Evolutionary conservation across 64 coral and sea anemone species (phyloP).

Genomic region (Cladopsammia gracilis): DNA sequence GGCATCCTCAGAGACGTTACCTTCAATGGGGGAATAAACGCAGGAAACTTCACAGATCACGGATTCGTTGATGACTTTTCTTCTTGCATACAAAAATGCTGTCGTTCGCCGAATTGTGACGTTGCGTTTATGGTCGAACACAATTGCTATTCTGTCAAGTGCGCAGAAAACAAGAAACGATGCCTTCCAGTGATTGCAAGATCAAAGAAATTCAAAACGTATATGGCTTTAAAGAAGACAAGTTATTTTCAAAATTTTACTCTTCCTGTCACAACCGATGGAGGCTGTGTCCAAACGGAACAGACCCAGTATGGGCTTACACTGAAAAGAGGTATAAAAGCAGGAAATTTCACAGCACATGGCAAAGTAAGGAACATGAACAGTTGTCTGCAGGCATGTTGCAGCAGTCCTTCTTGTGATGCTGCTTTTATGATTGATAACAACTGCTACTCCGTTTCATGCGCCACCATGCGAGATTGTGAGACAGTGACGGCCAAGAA

Average conservation of each 20-base stretch:
- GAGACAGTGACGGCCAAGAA: conserved; percentile 51
- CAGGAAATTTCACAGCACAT: conserved; percentile 81
- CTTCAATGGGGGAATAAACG: conserved; percentile 74
- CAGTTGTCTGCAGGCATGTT: conserved; percentile 69
- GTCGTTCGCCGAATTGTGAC: conserved; percentile 59
- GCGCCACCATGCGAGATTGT: conserved; percentile 39
- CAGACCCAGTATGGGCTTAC: conserved; percentile 53
- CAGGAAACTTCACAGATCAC: conserved; percentile 91
- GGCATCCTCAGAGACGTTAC: conserved; percentile 60
- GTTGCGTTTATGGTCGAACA: conserved; percentile 81
- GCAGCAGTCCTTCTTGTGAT: conserved; percentile 54
- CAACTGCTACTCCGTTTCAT: conserved; percentile 73
- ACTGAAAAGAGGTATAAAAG: conserved; percentile 68
- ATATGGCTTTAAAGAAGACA: conserved; percentile 64
- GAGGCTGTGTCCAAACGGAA: conserved; percentile 3
- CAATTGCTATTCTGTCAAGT: conserved; percentile 86
- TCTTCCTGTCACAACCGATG: not conserved
- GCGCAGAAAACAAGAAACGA: conserved; percentile 49
- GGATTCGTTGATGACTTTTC: conserved; percentile 38
- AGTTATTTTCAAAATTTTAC: conserved; percentile 8
- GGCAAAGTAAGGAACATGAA: conserved; percentile 59
- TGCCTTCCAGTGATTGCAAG: conserved; percentile 77
- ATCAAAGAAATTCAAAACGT: conserved; percentile 67
- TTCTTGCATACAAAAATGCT: conserved; percentile 72
- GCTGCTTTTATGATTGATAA: conserved; percentile 83